phyloP scores from a whole-genome alignment of 2,888 invertebrate species.

The Metalampra italica region DNA sequence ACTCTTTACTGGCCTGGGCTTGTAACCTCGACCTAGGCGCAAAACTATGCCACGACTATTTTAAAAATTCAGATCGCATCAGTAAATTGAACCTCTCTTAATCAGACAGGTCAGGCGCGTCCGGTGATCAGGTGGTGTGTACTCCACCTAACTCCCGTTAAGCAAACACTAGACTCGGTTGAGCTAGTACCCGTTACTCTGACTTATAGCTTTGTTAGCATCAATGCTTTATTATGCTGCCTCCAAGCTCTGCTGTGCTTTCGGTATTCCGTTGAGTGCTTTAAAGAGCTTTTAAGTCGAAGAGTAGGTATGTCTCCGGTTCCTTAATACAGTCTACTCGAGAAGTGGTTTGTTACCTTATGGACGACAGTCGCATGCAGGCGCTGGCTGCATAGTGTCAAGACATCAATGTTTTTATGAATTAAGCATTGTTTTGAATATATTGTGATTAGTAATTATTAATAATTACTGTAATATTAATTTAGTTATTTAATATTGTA shows the following conservation, averaged over 20 bases:
- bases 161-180: slow-evolving; percentile 32
- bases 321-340: background rate
- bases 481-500: too few species aligned
- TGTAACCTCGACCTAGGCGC: too few species aligned
- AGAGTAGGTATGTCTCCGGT: background rate
- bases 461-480: too few species aligned
- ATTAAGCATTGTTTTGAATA: too few species aligned
- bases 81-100: background rate
- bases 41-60: too few species aligned
- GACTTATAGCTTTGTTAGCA: slow-evolving; percentile 15
- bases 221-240: slow-evolving; percentile 7
- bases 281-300: background rate
- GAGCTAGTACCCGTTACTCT: slow-evolving; percentile 17
- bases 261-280: background rate
- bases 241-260: slow-evolving; percentile 2
- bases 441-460: too few species aligned
- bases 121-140: background rate
- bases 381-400: too few species aligned
- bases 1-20: too few species aligned
- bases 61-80: too few species aligned
- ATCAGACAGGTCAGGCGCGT: background rate
- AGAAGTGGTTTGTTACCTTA: too few species aligned
- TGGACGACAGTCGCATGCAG: too few species aligned
- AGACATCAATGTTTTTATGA: too few species aligned
- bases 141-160: slow-evolving; percentile 36